Evolutionary conservation across 2,797 vertebrate species (phyloP), one percentile per base, ranked within the genome.

Genomic region (Adelosebastes latens): DNA sequence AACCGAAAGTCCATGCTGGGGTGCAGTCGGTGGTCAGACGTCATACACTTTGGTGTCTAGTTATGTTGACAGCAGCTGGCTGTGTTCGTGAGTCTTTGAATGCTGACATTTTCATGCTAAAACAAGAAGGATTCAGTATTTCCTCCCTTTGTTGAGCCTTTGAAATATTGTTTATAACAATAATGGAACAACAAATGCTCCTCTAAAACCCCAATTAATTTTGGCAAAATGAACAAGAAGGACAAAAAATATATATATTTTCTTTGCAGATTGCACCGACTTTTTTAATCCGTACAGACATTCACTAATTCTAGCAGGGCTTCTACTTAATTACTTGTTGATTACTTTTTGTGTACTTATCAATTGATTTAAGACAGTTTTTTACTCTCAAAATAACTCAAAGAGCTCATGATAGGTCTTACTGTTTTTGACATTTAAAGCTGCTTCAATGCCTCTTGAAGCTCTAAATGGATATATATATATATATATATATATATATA

Each of bases 1-100:
- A 76, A 82, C 59, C 63, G 32, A 25, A 81, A 65, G 71, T 65
- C 11, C 49, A 27, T 73, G 49, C 80, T 82, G 3, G 31, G 76
- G 66, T 13, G 55, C 9, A 46, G 53, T 75, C n/a, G 5, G 13
- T 58, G 25, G 65, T n/a, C 27, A 27, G 6, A 8, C 2, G 4
- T 52, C 59, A 6, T 2, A 53, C 29, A 22, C 66, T 49, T 4
- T 65, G 73, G 87, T 16, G 25, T 56, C 12, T 24, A 61, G 25
- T 62, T 20, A 66, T 29, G n/a, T 29, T 65, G 68, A 75, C 61
- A 79, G 25, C 42, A 61, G 62, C 12, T 14, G n/a, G 36, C 36
- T 42, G 27, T 25, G n/a, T 13, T 42, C 14, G 7, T 18, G 18
- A 39, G 29, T n/a, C 18, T 65, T 22, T 34, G 13, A 59, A 67